Base-by-base conservation (phyloP, 1,140 invertebrate species). In the Physella acuta region DNA sequence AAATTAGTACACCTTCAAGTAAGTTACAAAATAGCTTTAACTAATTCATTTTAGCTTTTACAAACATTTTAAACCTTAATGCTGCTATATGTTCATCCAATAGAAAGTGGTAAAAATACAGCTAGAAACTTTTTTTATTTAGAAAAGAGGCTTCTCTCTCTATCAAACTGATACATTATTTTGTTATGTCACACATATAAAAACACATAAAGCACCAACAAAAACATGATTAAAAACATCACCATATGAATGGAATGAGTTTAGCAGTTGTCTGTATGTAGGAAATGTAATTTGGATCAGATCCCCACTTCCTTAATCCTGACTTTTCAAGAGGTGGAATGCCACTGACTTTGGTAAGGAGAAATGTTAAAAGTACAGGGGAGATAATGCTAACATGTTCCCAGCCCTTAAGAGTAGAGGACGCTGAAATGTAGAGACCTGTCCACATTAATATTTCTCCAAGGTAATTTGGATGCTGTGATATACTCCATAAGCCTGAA, bases 401-500 rank as follows among this genome's bases (percentile, higher is more conserved):
- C 76, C 62, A 72, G 2, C 80, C 80, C 59, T 74, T 68, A 20
- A 82, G 58, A 5, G 73, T 72, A 0, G 73, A 68, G 14, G 70
- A 70, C 0, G 81, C 71, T 2, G 79, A 77, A 0, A 93, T 88
- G 79, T 94, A 97, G 52, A 96, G 91, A 0, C 94, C 94, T 90
- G 92, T 94, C 94, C 94, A 97, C 26, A 96, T 88, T 0, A 95
- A 88, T 36, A 97, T 93, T 86, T 97, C 94, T 1, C 94, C 94
- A 82, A 97, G 95, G 80, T 97, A 97, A 82, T 97, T 97, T 0
- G 94, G 94, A 86, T 97, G 94, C 67, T 94, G 88, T 0, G 93
- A 94, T 16, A 94, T 79, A 58, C 90, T 89, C 94, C 94, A 97
- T 14, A 97, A 84, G 11, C 94, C 92, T 62, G 70, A 58, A 3